A percentile compares a stretch with the other conserved stretches of the same genome.
These are phyloP conservation scores for Marmota monax DNA, from an alignment of 2,113 vertebrate genomes.

Conservation along the genomic window DNA sequence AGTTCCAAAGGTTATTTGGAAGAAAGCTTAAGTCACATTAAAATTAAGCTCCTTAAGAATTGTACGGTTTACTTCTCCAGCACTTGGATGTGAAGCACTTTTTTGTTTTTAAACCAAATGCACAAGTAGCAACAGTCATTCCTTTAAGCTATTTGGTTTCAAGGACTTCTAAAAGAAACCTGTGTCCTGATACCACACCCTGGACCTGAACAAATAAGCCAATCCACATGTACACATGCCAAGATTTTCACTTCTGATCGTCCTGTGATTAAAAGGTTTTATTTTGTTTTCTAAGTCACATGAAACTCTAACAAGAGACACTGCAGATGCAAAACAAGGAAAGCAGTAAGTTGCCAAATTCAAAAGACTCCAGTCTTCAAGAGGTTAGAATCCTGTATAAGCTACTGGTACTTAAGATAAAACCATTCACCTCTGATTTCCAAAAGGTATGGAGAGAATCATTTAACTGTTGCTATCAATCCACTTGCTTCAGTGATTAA, in stretches of 20 bases:
- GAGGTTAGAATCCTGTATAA: conserved; percentile 45
- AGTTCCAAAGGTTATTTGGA: conserved; percentile 39
- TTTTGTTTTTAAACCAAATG: conserved; percentile 49
- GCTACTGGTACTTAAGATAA: conserved; percentile 37
- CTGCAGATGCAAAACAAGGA: conserved; percentile 59
- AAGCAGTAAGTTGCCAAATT: conserved; percentile 30
- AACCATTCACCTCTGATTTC: conserved; percentile 8
- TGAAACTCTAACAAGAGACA: conserved; percentile 49
- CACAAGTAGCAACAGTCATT: conserved; percentile 46
- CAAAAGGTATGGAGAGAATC: conserved; percentile 51
- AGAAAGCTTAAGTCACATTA: conserved; percentile 20
- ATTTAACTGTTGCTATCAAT: conserved; percentile 49
- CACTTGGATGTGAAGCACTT: neutral
- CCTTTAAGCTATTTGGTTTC: conserved; percentile 72
- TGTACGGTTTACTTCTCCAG: conserved; percentile 45
- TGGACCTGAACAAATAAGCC: conserved; percentile 56
- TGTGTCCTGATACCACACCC: conserved; percentile 40
- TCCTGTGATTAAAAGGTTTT: conserved; percentile 53
- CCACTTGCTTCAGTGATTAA: conserved; percentile 54
- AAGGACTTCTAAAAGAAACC: conserved; percentile 55
- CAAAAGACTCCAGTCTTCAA: conserved; percentile 23
- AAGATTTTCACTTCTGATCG: conserved; percentile 74
- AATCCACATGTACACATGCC: conserved; percentile 37
- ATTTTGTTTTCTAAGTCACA: conserved; percentile 64
- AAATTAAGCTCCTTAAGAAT: neutral